phyloP scores from a whole-genome alignment of 2,113 vertebrate genomes.

The Struthidea cinerea region DNA sequence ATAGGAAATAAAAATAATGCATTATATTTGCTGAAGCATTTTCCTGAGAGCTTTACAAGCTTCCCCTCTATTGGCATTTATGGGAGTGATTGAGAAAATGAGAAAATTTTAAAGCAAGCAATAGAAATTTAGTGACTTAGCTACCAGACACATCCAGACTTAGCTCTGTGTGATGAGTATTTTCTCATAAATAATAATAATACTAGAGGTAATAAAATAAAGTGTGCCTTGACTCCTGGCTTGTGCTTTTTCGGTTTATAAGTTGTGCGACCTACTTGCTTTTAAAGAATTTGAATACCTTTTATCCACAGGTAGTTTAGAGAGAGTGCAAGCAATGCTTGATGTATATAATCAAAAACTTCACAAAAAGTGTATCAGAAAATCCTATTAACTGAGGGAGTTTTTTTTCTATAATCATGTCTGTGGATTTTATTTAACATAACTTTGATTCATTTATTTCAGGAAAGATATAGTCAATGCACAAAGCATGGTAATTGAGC shows the following conservation, averaged over 20 bases:
- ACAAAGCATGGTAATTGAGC: constrained; percentile 81
- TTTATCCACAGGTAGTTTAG: background rate
- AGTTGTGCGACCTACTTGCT: background rate
- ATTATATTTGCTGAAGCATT: background rate
- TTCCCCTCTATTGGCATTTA: background rate
- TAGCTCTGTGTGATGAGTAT: background rate
- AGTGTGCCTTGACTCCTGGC: background rate
- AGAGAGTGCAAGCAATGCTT: background rate
- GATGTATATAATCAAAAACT: background rate
- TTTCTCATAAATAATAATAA: background rate
- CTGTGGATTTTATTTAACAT: background rate
- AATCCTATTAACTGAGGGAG: background rate
- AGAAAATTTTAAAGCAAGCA: background rate
- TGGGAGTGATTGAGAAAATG: background rate
- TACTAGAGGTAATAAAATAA: background rate
- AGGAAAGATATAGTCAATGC: constrained; percentile 87
- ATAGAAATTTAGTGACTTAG: background rate
- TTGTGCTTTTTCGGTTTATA: background rate
- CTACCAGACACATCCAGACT: background rate
- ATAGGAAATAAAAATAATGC: background rate
- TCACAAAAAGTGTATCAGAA: background rate
- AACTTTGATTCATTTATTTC: constrained; percentile 1
- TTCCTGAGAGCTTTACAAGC: background rate
- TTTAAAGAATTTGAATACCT: background rate
- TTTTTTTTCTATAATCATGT: background rate